Percentiles rank a stretch among this genome's conserved stretches.
Conservation (phyloP, 1,140 invertebrate species). For the Drosophila fuyamai region DNA sequence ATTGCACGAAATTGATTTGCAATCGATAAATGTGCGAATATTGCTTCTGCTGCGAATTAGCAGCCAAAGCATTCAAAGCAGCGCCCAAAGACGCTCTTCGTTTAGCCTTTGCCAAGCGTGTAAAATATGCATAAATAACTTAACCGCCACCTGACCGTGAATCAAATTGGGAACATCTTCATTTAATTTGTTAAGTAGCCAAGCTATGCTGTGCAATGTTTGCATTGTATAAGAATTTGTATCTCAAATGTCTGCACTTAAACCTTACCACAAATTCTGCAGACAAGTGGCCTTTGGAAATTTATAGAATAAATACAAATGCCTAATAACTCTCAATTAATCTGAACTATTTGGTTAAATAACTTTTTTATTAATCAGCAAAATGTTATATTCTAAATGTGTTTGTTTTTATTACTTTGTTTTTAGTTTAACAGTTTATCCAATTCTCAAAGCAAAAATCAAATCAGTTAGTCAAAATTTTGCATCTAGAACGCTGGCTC, state of each 20-base stretch:
- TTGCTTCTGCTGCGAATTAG: slow-evolving; percentile 67
- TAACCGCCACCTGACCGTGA: slow-evolving; percentile 27
- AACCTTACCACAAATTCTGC: no score
- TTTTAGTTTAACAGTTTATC: no score
- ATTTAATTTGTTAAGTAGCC: slow-evolving; percentile 25
- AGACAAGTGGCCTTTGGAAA: no score
- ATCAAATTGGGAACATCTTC: slow-evolving; percentile 41
- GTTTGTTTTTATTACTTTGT: no score
- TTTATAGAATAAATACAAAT: no score
- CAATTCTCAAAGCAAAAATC: no score
- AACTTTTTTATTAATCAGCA: no score
- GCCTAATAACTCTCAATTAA: no score
- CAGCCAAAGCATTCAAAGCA: slow-evolving; percentile 32
- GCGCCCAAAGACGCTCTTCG: slow-evolving; percentile 27
- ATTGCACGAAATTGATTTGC: slow-evolving; percentile 79
- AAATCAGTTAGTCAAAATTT: no score
- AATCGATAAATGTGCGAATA: slow-evolving; percentile 81
- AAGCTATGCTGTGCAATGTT: slow-evolving; percentile 1
- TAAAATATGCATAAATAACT: slow-evolving; percentile 51
- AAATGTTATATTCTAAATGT: no score
- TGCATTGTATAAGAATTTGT: slow-evolving; percentile 3
- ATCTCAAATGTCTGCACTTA: background rate
- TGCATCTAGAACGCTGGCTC: no score
- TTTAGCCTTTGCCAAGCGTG: slow-evolving; percentile 32
- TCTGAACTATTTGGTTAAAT: no score